Evolutionary conservation across 2,113 vertebrate species (phyloP).

Genomic region (Paramisgurnus dabryanus): DNA sequence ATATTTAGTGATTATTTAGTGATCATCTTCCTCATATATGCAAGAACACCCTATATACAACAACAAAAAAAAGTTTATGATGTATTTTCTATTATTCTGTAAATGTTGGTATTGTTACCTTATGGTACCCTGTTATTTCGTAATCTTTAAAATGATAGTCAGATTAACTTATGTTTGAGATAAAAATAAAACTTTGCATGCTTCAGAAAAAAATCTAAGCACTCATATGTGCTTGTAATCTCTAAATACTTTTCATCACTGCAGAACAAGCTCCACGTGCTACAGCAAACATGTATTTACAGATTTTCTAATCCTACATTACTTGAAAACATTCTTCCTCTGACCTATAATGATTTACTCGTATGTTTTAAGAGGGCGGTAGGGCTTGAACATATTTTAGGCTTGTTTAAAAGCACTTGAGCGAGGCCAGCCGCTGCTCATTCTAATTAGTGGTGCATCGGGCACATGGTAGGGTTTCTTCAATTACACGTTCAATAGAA

Average conservation of each 20-base stretch:
- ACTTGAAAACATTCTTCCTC: not conserved
- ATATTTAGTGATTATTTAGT: too few relatives aligned
- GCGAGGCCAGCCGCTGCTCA: conserved; percentile 65
- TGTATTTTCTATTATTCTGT: too few relatives aligned
- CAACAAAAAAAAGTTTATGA: too few relatives aligned
- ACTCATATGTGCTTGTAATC: not conserved
- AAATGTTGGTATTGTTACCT: too few relatives aligned
- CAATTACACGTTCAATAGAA: conserved; percentile 69
- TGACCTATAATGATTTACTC: conserved; percentile 35
- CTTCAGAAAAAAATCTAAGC: too few relatives aligned
- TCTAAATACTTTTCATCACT: not conserved
- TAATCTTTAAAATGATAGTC: too few relatives aligned
- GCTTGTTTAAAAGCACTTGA: conserved; percentile 70
- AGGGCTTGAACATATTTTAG: conserved; percentile 62
- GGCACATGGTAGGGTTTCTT: conserved; percentile 71
- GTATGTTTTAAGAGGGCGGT: not conserved
- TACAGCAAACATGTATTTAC: conserved; percentile 2
- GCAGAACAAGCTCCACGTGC: not conserved
- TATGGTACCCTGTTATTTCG: too few relatives aligned
- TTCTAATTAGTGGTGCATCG: conserved; percentile 73
- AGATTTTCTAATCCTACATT: not conserved
- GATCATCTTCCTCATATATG: too few relatives aligned
- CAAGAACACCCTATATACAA: too few relatives aligned
- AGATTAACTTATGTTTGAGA: too few relatives aligned
- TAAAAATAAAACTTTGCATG: too few relatives aligned